Conservation (phyloP, 2,888 invertebrate species). For the Argyresthia goedartella region DNA sequence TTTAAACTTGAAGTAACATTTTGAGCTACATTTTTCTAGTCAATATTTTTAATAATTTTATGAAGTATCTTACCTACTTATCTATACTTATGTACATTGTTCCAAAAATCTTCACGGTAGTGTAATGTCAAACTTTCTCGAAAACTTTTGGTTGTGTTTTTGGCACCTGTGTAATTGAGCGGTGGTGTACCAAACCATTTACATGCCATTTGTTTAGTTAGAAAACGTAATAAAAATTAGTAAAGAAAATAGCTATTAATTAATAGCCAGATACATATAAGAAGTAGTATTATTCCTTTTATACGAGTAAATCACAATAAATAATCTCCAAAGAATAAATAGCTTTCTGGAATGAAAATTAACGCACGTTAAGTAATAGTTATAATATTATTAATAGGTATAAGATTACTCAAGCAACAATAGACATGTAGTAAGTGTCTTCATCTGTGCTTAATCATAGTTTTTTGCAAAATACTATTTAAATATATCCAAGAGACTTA, state of each 20-base stretch:
- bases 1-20: constrained; percentile 47
- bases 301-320: too few relatives aligned
- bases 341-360: too few relatives aligned
- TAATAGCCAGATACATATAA: not conserved
- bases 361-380: too few relatives aligned
- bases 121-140: constrained; percentile 24
- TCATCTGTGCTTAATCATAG: too few relatives aligned
- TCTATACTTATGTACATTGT: constrained; percentile 60
- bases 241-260: not conserved
- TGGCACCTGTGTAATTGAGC: constrained; percentile 57
- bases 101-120: constrained; percentile 46
- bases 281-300: too few relatives aligned
- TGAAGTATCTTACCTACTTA: constrained; percentile 25
- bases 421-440: too few relatives aligned
- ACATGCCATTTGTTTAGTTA: constrained; percentile 9
- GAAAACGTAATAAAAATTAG: not conserved
- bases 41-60: constrained; percentile 27
- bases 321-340: too few relatives aligned
- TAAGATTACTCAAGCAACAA: too few relatives aligned
- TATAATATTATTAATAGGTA: too few relatives aligned
- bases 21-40: constrained; percentile 55
- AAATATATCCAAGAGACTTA: too few relatives aligned
- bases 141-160: constrained; percentile 21
- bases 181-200: constrained; percentile 30
- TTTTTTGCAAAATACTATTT: too few relatives aligned